Evolutionary conservation across 2,888 invertebrate genomes (phyloP), one percentile per base, ranked within the genome.

Genomic region (Chelonus formosanus): DNA sequence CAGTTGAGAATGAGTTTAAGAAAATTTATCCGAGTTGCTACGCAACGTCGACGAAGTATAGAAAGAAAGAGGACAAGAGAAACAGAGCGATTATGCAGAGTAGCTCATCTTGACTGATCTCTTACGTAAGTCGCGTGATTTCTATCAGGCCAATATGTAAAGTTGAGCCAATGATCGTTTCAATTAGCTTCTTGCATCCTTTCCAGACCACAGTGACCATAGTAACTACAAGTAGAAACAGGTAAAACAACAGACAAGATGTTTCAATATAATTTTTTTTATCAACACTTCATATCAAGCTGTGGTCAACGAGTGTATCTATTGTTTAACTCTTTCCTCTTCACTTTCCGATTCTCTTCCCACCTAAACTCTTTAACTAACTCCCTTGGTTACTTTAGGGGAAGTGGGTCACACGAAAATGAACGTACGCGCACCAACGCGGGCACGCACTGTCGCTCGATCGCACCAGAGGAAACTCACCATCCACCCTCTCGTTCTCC

Each of bases 381-480:
- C 40, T 40, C 40, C 40, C 3, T 40, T 40, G 10, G n/a, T n/a
- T 54, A n/a, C 36, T 54, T n/a, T 35, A 54, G 40, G 47, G 36
- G 32, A 58, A 45, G 35, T 58, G 58, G 58, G 58, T 58, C 58
- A 58, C 47, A 6, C 47, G 47, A 58, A 45, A 58, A 47, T 47
- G 47, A 63, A 59, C 59, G 54, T 53, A 58, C 59, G 58, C 54
- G 65, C 45, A 53, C 53, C 59, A 65, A 59, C 65, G 59, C 65
- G 59, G 59, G 65, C 58, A 65, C 65, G 65, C 72, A 74, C 73
- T 73, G 74, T 67, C 67, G 65, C 70, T 73, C 71, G 72, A 72
- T 67, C 67, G 58, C 47, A 47, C 59, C 65, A 65, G 44, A 57
- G 52, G 48, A 63, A 63, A 54, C 55, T 40, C 35, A 61, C 32